phyloP scores from a whole-genome alignment of 2,113 vertebrate species.

The Rhabdornis inornatus region DNA sequence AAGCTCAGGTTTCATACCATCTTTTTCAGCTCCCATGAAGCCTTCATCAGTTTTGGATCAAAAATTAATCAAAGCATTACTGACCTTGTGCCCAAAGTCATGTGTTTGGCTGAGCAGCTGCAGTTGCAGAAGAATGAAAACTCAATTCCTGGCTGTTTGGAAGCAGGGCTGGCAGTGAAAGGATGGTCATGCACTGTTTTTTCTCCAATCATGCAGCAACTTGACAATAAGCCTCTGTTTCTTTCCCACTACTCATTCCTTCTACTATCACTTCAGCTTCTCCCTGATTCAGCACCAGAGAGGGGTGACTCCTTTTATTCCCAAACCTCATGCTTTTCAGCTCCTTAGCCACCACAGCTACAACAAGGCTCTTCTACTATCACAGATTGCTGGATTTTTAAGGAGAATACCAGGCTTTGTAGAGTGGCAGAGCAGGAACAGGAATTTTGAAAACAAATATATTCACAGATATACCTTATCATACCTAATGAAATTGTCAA shows the following conservation, averaged over 20 bases:
- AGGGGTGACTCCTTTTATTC: background rate
- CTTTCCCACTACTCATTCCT: background rate
- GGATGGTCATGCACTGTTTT: background rate
- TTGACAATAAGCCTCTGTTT: background rate
- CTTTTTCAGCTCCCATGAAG: background rate
- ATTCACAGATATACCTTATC: slow-evolving; percentile 9
- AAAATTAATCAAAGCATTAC: background rate
- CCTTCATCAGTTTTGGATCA: background rate
- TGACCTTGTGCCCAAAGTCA: background rate
- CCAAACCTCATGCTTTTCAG: background rate
- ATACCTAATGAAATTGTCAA: background rate
- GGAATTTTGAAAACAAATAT: slow-evolving; percentile 25
- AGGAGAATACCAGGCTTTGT: slow-evolving; percentile 26
- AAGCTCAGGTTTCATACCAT: background rate
- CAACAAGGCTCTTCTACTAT: background rate
- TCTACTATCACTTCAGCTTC: background rate
- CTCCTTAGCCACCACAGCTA: background rate
- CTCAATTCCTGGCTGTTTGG: background rate
- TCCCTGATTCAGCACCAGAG: background rate
- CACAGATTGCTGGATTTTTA: background rate
- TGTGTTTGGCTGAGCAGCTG: background rate
- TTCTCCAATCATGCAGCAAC: background rate
- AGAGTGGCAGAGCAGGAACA: background rate
- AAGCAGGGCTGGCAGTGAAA: background rate
- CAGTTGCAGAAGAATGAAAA: background rate